Conservation (phyloP, 2,113 vertebrate species). For the Scomber colias region DNA sequence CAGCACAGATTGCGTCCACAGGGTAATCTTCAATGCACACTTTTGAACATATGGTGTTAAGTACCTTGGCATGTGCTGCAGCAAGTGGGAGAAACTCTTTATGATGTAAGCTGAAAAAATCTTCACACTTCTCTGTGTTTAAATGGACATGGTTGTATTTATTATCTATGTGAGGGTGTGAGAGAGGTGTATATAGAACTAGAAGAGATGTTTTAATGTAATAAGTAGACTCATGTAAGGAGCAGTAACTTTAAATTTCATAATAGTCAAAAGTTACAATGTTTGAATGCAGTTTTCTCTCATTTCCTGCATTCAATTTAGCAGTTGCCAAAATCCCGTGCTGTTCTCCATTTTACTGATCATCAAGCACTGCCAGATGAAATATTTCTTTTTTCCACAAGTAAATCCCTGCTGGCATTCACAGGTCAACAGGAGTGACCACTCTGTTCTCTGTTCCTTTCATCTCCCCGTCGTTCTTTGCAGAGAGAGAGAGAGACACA, state of each 20-base stretch:
- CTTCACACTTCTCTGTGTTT: neutral
- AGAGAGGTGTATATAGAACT: too few relatives aligned
- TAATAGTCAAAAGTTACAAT: neutral
- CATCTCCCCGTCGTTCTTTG: constrained; percentile 10
- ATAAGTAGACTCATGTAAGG: neutral
- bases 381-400: neutral
- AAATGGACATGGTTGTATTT: neutral
- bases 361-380: neutral
- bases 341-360: neutral
- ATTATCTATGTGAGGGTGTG: neutral
- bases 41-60: constrained; percentile 55
- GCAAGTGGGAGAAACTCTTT: constrained; percentile 8
- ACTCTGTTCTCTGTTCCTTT: constrained; percentile 16
- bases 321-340: neutral
- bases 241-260: neutral
- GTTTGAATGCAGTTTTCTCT: neutral
- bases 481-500: neutral
- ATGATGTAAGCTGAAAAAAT: constrained; percentile 5
- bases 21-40: constrained; percentile 70
- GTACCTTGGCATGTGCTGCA: constrained; percentile 43
- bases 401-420: constrained; percentile 21
- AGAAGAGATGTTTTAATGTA: neutral
- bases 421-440: constrained; percentile 30
- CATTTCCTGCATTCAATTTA: neutral
- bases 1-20: constrained; percentile 65